A percentile compares a stretch with the other conserved stretches of the same genome.
These are phyloP conservation scores for Peromyscus attwateri DNA, from an alignment of 2,797 vertebrate species.

Conservation along the genomic window DNA sequence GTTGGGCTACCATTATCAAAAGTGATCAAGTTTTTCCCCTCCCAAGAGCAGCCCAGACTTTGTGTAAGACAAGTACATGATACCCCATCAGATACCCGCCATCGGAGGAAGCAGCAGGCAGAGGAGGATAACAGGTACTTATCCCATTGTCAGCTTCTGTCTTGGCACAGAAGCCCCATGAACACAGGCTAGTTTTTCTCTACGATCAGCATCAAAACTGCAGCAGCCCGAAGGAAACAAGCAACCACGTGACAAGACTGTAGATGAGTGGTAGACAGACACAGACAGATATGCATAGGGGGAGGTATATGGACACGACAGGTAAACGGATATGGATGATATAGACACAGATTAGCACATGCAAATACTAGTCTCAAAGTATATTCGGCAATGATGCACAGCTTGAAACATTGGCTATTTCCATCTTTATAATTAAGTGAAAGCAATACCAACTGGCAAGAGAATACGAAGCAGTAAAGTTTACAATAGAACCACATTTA, in stretches of 20 bases:
- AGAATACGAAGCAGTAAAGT: background rate
- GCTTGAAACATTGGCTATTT: background rate
- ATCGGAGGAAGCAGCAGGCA: background rate
- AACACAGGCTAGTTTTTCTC: background rate
- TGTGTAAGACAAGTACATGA: background rate
- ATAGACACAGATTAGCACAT: background rate
- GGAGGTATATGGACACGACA: background rate
- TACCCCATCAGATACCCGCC: background rate
- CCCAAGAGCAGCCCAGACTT: background rate
- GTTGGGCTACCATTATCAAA: background rate
- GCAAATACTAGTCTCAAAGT: background rate
- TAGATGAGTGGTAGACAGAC: background rate
- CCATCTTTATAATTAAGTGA: background rate
- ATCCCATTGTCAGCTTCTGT: background rate
- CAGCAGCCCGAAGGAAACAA: background rate
- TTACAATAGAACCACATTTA: background rate
- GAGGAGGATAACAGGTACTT: background rate
- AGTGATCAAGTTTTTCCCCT: background rate
- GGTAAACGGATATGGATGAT: background rate
- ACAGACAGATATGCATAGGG: background rate
- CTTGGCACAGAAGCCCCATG: background rate
- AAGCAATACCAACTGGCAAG: background rate
- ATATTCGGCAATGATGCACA: background rate
- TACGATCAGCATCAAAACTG: background rate
- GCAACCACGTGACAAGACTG: background rate